Evolutionary conservation across 2,797 vertebrate species (phyloP).

Genomic region (Artibeus jamaicensis): DNA sequence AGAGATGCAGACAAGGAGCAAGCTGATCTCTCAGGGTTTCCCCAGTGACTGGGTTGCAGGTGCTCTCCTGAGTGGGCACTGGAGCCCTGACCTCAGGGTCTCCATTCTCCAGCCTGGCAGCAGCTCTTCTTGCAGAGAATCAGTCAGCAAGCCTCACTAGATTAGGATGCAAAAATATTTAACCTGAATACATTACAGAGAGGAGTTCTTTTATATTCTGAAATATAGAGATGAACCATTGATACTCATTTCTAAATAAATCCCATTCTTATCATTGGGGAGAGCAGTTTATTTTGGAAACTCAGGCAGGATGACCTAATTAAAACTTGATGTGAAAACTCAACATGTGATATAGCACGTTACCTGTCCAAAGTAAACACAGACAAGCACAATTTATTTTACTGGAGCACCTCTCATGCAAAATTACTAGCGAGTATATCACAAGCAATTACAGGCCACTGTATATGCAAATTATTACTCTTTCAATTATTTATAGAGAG

Average conservation of each 20-base stretch:
- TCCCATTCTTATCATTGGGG: slow-evolving; percentile 58
- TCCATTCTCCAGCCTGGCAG: neutral
- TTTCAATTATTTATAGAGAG: slow-evolving; percentile 76
- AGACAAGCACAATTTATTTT: slow-evolving; percentile 71
- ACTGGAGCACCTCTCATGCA: slow-evolving; percentile 56
- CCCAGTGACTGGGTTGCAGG: neutral
- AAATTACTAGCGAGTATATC: slow-evolving; percentile 70
- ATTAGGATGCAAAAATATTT: slow-evolving; percentile 64
- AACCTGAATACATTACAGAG: slow-evolving; percentile 44
- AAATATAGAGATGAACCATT: slow-evolving; percentile 37
- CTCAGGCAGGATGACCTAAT: slow-evolving; percentile 69
- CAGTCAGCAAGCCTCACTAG: slow-evolving; percentile 1
- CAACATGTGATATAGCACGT: slow-evolving; percentile 50
- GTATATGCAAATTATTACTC: slow-evolving; percentile 77
- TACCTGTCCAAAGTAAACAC: slow-evolving; percentile 73
- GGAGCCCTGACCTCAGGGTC: neutral
- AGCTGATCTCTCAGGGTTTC: neutral
- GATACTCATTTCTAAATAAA: slow-evolving; percentile 66
- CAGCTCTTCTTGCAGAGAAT: neutral
- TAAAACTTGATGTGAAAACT: slow-evolving; percentile 74
- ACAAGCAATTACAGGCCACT: slow-evolving; percentile 75
- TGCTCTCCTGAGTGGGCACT: neutral
- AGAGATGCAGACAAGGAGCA: neutral
- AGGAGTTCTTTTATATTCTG: slow-evolving; percentile 28
- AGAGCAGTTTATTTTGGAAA: slow-evolving; percentile 63